Percentiles rank a stretch among this genome's conserved stretches.
phyloP scores from a whole-genome alignment of 2,888 invertebrate species.

The Drosophila neonasuta region DNA sequence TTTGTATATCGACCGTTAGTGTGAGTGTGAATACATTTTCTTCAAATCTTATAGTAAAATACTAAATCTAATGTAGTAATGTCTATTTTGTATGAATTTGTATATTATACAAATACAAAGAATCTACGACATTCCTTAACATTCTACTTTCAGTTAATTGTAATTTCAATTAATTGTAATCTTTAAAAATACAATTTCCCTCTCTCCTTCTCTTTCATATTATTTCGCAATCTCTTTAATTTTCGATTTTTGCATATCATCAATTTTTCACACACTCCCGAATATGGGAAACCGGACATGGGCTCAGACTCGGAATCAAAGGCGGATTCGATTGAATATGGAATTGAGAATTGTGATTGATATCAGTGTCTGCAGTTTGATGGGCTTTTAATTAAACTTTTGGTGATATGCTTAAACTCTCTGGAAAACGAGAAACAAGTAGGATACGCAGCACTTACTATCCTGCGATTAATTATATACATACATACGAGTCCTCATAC shows the following conservation, averaged over 20 bases:
- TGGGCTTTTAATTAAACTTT: conserved; percentile 75
- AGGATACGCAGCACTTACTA: not conserved
- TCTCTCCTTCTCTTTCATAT: no score
- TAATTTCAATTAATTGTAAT: no score
- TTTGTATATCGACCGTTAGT: no score
- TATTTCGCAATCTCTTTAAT: not conserved
- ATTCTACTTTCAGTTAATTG: no score
- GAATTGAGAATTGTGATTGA: conserved; percentile 71
- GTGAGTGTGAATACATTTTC: no score
- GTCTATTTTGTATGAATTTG: no score
- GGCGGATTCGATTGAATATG: conserved; percentile 10
- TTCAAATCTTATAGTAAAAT: no score
- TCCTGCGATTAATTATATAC: conserved; percentile 33
- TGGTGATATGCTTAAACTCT: conserved; percentile 60
- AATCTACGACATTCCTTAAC: no score
- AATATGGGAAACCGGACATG: not conserved
- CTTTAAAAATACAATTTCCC: no score
- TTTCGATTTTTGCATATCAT: conserved; percentile 47
- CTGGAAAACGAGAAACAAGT: not conserved
- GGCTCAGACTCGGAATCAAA: not conserved
- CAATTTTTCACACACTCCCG: conserved; percentile 32
- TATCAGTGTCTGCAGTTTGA: conserved; percentile 64
- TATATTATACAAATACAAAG: no score
- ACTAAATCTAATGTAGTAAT: no score
- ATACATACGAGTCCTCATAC: conserved; percentile 1